A percentile compares a stretch with the other conserved stretches of the same genome.
phyloP scores from a whole-genome alignment of 92 coral and sea anemone species.

The Pocillopora meandrina region DNA sequence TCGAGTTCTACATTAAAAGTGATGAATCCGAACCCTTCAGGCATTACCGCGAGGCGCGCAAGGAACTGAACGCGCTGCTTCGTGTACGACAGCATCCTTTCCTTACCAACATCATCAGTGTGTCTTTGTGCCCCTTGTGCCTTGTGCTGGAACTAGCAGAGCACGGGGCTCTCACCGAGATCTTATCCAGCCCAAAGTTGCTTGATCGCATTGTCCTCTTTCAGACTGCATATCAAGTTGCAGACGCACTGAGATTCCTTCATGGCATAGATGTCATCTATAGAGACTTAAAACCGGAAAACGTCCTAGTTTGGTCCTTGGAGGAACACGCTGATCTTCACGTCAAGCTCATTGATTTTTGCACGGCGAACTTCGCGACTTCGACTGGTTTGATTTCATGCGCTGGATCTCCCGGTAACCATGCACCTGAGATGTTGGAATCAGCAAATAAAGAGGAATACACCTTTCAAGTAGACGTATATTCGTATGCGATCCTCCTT shows the following conservation, averaged over 20 bases:
- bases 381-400: constrained; percentile 75
- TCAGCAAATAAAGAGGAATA: constrained; percentile 77
- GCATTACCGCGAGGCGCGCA: constrained; percentile 89
- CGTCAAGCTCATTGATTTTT: constrained; percentile 94
- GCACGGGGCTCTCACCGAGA: constrained; percentile 78
- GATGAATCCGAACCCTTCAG: constrained; percentile 82
- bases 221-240: constrained; percentile 92
- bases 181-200: constrained; percentile 53
- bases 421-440: constrained; percentile 96
- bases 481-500: constrained; percentile 83
- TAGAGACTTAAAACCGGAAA: constrained; percentile 95
- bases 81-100: constrained; percentile 97
- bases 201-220: constrained; percentile 78
- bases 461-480: constrained; percentile 89
- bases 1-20: constrained; percentile 67
- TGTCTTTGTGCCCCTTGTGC: constrained; percentile 92
- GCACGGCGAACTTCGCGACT: constrained; percentile 94
- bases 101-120: constrained; percentile 91
- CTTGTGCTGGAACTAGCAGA: constrained; percentile 93
- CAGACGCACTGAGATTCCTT: constrained; percentile 87
- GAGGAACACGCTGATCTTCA: constrained; percentile 87
- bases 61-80: constrained; percentile 86
- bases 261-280: constrained; percentile 86
- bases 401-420: constrained; percentile 78
- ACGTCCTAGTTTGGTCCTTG: constrained; percentile 93